Base-by-base conservation (phyloP, 1,140 invertebrate species). In the Drosophila setifemur region DNA sequence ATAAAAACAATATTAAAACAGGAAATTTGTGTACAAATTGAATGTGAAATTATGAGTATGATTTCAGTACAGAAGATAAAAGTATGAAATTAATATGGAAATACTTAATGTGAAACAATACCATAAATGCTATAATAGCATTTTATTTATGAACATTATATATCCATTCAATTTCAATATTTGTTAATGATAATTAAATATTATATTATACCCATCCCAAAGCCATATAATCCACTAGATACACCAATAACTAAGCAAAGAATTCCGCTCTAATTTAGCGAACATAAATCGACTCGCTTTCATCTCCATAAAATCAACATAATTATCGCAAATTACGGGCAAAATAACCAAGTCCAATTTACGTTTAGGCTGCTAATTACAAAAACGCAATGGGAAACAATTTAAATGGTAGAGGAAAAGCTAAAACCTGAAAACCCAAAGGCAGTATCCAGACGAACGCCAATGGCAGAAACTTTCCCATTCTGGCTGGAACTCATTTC, bases 261-360 rank as follows among this genome's bases (percentile, higher is more conserved):
- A 45, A 49, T 28, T 57, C 42, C 70, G 47, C 66, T 68, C 37
- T 48, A 60, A 60, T 42, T 21, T 25, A 6, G 33, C 21, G 14
- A 48, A 57, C 44, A 40, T n/a, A 42, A 55, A 58, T 55, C 40
- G 25, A 4, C 11, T 4, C n/a, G 19, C 66, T 35, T 37, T 63
- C 78, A 74, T 71, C 70, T 75, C 42, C 50, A 72, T 71, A 54
- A 85, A 85, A 86, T 85, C 79, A 79, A 79, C 79, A 85, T 85
- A 85, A 79, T 85, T 79, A 85, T 85, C 69, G 69, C 75, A 86
- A 85, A 86, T 85, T 85, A 79, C 50, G 54, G n/a, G 58, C 64
- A 53, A 79, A 79, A 72, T 77, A 73, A 71, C 54, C 61, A 70
- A 35, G 66, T 47, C 39, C 39, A 57, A 64, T 64, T 70, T 57